A percentile compares a stretch with the other conserved stretches of the same genome.
phyloP scores from a whole-genome alignment of 1,140 invertebrate species.

The Pseudoatta argentina region DNA sequence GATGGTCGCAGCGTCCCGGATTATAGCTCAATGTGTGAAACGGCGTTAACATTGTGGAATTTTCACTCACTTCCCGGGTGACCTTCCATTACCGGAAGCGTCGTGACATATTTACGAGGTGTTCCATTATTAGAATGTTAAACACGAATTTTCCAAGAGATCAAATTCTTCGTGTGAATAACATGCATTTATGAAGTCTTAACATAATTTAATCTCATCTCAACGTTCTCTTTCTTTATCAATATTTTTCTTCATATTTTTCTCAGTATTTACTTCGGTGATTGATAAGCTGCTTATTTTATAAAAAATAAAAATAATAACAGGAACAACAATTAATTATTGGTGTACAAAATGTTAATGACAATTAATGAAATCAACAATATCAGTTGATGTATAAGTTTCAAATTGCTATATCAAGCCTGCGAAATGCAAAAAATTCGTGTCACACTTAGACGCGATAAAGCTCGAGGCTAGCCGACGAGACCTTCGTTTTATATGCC shows the following conservation, averaged over 20 bases:
- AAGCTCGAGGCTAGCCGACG: neutral
- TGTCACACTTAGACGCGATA: conserved; percentile 52
- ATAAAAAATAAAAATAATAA: too few relatives aligned
- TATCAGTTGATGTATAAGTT: neutral
- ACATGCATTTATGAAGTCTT: neutral
- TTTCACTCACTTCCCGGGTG: conserved; percentile 47
- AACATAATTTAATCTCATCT: neutral
- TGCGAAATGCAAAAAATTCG: conserved; percentile 24
- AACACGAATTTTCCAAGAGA: conserved; percentile 6
- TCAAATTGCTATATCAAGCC: neutral
- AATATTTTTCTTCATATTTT: neutral
- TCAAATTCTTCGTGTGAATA: conserved; percentile 9
- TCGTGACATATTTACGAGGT: conserved; percentile 37
- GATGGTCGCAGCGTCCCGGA: conserved; percentile 68
- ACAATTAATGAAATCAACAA: neutral
- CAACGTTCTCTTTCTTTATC: neutral
- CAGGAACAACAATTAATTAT: neutral
- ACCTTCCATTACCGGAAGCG: conserved; percentile 67
- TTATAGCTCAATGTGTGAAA: conserved; percentile 60
- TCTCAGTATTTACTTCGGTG: neutral
- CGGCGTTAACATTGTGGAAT: conserved; percentile 47
- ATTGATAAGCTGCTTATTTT: neutral
- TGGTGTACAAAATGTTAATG: neutral
- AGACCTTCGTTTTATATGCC: conserved; percentile 65
- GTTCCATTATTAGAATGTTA: conserved; percentile 31